Conservation (phyloP, 2,113 vertebrate species). For the Limanda limanda region DNA sequence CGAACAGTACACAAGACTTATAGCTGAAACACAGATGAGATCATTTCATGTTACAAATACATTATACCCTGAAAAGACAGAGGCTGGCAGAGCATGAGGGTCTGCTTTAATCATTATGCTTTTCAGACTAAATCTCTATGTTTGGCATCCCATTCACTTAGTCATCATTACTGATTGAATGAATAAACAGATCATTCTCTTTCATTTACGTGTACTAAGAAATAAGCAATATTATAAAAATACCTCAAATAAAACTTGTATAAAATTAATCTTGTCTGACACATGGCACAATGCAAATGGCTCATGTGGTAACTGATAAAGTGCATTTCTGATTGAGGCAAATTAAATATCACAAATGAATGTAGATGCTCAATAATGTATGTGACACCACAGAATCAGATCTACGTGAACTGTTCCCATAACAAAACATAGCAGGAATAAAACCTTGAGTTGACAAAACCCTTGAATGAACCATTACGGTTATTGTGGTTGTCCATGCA, state of each 20-base stretch:
- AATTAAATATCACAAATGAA: slow-evolving; percentile 31
- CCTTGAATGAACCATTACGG: background rate
- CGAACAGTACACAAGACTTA: slow-evolving; percentile 30
- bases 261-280: slow-evolving; percentile 16
- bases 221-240: slow-evolving; percentile 20
- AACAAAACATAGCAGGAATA: slow-evolving; percentile 19
- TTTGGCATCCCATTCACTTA: slow-evolving; percentile 44
- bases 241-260: slow-evolving; percentile 26
- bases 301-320: slow-evolving; percentile 41
- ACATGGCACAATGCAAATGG: slow-evolving; percentile 21
- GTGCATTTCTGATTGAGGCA: slow-evolving; percentile 65
- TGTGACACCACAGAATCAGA: background rate
- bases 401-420: no score
- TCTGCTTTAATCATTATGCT: slow-evolving; percentile 2
- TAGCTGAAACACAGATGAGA: slow-evolving; percentile 30
- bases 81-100: slow-evolving; percentile 31
- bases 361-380: slow-evolving; percentile 5
- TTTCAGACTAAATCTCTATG: slow-evolving; percentile 35
- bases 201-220: slow-evolving; percentile 12
- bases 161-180: slow-evolving; percentile 36
- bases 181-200: slow-evolving; percentile 35
- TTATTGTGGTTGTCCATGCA: slow-evolving; percentile 4
- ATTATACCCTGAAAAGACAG: slow-evolving; percentile 47
- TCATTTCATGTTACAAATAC: slow-evolving; percentile 29
- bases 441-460: background rate